Base-by-base conservation (phyloP, 2,888 invertebrate species). In the Drosophila parthenogenetica region DNA sequence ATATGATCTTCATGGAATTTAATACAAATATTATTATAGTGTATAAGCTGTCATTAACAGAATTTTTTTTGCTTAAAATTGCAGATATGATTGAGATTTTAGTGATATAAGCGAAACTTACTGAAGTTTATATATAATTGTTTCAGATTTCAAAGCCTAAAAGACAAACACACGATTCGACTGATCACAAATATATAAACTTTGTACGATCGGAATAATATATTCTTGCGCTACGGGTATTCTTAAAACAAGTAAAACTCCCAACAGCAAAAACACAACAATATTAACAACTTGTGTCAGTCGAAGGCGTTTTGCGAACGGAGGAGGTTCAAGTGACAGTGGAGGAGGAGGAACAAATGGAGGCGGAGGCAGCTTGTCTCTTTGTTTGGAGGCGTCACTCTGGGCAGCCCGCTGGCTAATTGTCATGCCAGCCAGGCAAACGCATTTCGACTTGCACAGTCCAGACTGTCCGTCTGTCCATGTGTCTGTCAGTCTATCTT, bases 391-490 rank as follows among this genome's bases (percentile, higher is more conserved):
- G 87, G 84, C 83, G 83, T 84, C 84, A 73, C 84, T 68, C 74
- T 69, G 71, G 77, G 75, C 81, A 79, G 69, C 73, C 69, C 73
- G 81, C 73, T 59, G 80, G 72, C 85, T 85, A 85, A 85, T 85
- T 85, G 87, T 85, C 87, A 85, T 85, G 85, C 85, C 81, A 82
- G 87, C 81, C 79, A 81, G 79, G 85, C 77, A 78, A 78, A 69
- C 74, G 79, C 77, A 79, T 71, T 79, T 82, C 69, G 65, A 71
- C 57, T 78, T 81, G 70, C 54, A 67, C 58, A 46, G 46, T 37
- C 46, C 53, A 57, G 43, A 51, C 51, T 39, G 45, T 22, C 45
- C 22, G 39, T 32, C 17, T 40, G n/a, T 39, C 8, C 5, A 8
- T 8, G 25, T 25, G 16, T 13, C 46, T 17, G 17, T 14, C 37